These are phyloP conservation scores for Rhopalosiphum maidis DNA, from an alignment of 1,140 invertebrate genomes.

Conservation along the genomic window DNA sequence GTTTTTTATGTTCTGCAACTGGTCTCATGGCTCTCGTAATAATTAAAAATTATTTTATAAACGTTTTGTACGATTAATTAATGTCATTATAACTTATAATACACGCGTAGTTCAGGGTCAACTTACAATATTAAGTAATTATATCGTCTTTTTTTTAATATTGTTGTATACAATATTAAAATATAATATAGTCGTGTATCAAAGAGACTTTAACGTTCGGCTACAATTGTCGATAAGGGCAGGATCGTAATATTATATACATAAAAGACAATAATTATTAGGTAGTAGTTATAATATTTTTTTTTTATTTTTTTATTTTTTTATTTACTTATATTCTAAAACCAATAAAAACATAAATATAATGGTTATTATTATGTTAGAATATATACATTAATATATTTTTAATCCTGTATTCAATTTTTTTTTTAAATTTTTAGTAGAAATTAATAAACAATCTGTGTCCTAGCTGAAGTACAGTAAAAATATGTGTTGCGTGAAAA, in stretches of 20 bases:
- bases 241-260: neutral
- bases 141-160: neutral
- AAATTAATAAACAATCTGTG: no score
- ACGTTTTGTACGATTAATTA: neutral
- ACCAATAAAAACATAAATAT: no score
- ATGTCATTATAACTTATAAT: neutral
- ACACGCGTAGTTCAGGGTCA: neutral
- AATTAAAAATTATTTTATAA: neutral
- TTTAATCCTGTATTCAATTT: no score
- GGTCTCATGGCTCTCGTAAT: neutral
- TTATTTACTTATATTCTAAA: no score
- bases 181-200: neutral
- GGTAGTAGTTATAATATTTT: neutral
- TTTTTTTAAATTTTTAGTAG: no score
- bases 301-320: no score
- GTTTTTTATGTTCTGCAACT: neutral
- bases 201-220: conserved; percentile 16
- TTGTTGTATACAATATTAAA: no score
- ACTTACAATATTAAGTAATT: neutral
- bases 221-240: neutral
- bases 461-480: no score
- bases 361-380: no score
- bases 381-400: no score
- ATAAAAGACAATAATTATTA: neutral
- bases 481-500: no score